phyloP scores from a whole-genome alignment of 1,140 invertebrate species.

The Pachypeltis micranthus region DNA sequence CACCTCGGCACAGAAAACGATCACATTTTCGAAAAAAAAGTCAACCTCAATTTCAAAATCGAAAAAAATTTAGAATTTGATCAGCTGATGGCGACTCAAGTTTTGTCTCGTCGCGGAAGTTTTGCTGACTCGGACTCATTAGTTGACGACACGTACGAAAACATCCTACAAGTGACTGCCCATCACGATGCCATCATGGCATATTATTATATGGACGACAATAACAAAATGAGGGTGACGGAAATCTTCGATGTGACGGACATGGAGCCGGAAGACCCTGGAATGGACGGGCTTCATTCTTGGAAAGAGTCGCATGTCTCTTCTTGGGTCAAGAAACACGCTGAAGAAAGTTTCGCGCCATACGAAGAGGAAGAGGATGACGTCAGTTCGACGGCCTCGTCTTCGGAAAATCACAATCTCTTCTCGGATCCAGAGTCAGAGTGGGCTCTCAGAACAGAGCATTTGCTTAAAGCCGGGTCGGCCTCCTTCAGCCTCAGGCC shows the following conservation, averaged over 20 bases:
- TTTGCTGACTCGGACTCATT: constrained; percentile 2
- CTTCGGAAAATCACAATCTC: constrained; percentile 35
- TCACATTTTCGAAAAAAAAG: constrained; percentile 19
- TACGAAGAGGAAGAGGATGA: constrained; percentile 35
- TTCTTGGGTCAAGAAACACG: constrained; percentile 18
- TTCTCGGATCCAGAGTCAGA: constrained; percentile 48
- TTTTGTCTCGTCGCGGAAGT: constrained; percentile 21
- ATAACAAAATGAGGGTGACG: constrained; percentile 73
- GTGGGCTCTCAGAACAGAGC: constrained; percentile 37
- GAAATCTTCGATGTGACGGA: constrained; percentile 79
- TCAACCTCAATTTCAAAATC: constrained; percentile 47
- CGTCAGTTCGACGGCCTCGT: constrained; percentile 25
- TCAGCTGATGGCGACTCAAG: not conserved
- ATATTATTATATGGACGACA: constrained; percentile 78
- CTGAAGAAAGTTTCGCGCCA: constrained; percentile 33
- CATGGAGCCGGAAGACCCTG: constrained; percentile 5
- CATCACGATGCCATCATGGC: constrained; percentile 79
- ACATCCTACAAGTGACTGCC: constrained; percentile 64
- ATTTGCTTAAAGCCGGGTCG: constrained; percentile 23
- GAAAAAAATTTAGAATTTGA: constrained; percentile 10
- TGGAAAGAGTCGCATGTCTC: not conserved
- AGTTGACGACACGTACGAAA: constrained; percentile 65
- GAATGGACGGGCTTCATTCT: not conserved
- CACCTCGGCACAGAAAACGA: constrained; percentile 38
- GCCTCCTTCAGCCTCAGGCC: not conserved